Evolutionary conservation across 2,797 vertebrate species (phyloP).

Genomic region (Hydrocynus forskahlii): DNA sequence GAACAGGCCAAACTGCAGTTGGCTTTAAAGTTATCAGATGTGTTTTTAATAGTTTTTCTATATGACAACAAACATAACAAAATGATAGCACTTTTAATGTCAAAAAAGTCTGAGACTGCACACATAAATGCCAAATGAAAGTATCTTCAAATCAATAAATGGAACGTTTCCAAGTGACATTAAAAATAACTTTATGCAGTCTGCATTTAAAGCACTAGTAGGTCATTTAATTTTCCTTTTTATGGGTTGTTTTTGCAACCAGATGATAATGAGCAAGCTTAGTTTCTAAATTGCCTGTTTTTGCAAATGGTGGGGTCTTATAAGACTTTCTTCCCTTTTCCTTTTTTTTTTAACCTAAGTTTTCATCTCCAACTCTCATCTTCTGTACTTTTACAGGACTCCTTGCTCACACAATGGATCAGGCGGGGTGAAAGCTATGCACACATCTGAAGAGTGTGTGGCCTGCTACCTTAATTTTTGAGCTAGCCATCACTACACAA

Average conservation of each 20-base stretch:
- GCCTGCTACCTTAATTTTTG: background rate
- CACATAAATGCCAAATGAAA: background rate
- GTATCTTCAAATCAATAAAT: background rate
- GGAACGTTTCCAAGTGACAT: background rate
- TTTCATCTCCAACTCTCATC: background rate
- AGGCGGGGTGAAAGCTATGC: background rate
- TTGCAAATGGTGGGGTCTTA: background rate
- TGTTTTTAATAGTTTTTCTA: background rate
- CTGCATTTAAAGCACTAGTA: background rate
- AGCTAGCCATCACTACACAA: background rate
- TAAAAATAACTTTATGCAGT: background rate
- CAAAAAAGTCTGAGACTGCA: background rate
- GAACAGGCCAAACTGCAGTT: background rate
- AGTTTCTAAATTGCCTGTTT: background rate
- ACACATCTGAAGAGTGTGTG: too few species aligned
- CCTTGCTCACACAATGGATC: background rate
- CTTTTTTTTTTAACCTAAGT: background rate
- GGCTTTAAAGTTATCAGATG: background rate
- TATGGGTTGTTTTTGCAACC: background rate
- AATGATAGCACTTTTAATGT: background rate
- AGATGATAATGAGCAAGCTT: conserved; percentile 4
- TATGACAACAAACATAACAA: background rate
- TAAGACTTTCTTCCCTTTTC: too few species aligned
- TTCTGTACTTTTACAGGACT: background rate
- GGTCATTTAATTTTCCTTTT: background rate